Percentiles rank a stretch among this genome's conserved stretches.
Evolutionary conservation across 1,140 invertebrate genomes (phyloP).

Genomic region (Bombus ignitus): DNA sequence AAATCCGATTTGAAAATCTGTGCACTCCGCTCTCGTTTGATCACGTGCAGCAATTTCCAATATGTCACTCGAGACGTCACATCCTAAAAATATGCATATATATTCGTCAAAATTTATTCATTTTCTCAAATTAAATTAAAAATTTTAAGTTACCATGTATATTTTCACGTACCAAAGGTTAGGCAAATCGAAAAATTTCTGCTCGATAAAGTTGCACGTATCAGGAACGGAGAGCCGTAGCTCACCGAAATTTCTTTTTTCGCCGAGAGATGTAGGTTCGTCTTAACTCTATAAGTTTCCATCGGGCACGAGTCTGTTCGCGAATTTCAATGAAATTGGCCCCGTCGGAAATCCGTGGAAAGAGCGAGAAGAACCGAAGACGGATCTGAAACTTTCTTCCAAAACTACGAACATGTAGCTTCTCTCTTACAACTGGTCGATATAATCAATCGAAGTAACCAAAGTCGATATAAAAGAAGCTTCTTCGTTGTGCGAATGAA

Average conservation of each 20-base stretch:
- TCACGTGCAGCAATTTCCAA: not conserved
- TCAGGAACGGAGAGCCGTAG: not conserved
- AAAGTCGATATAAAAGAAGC: no score
- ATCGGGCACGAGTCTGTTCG: not conserved
- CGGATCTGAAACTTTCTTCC: not conserved
- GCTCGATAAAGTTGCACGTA: not conserved
- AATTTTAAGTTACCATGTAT: not conserved
- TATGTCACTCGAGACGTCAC: not conserved
- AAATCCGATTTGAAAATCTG: not conserved
- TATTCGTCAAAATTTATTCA: not conserved
- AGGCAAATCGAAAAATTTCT: not conserved
- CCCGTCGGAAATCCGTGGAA: not conserved
- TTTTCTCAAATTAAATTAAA: no score
- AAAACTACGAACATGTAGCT: not conserved
- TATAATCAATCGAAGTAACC: not conserved
- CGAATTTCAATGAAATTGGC: conserved; percentile 30
- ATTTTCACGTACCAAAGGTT: not conserved
- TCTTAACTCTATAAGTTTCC: not conserved
- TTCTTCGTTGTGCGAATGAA: not conserved
- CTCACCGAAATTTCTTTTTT: not conserved
- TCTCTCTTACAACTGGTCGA: not conserved
- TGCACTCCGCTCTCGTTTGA: not conserved
- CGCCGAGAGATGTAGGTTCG: not conserved
- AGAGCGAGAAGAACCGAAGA: no score
- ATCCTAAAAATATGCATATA: not conserved